Evolutionary conservation across 2,888 invertebrate species (phyloP), one percentile per base, ranked within the genome.

Genomic region (Ethmia dodecea): DNA sequence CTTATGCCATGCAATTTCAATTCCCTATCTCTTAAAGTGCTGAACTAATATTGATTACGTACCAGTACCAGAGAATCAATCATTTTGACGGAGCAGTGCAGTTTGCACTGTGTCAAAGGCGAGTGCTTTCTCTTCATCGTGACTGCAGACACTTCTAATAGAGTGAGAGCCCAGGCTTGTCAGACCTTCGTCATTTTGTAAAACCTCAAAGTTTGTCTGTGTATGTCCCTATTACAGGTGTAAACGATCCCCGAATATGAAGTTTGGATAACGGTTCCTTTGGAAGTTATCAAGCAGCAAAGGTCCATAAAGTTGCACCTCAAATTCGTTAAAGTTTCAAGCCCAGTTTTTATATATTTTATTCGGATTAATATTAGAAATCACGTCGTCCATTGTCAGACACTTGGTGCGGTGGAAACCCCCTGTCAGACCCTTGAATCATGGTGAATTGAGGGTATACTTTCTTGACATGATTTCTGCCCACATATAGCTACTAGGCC

Each of bases 41-140:
- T n/a, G n/a, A n/a, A 22, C 22, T n/a, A 22, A 22, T n/a, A 22
- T n/a, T 22, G 22, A 18, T 22, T n/a, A n/a, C 3, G 9, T 22
- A 22, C n/a, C n/a, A n/a, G n/a, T n/a, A n/a, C n/a, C n/a, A n/a
- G 12, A 26, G 13, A 13, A 28, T 28, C 28, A 28, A 28, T 28
- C 28, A 28, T 8, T 28, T 14, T 13, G 14, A 28, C 28, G 8
- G 14, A 28, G 28, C 3, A 14, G 14, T 10, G 28, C 14, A 28
- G 13, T 3, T 4, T 14, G 28, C 14, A 9, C 13, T 10, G 16
- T 3, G 5, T 15, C 15, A 18, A 18, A 15, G 29, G 29, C 16
- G 18, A 29, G 18, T 10, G 29, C 29, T 29, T 3, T 10, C 16
- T 29, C 29, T 29, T 29, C 29, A 15, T 11, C 18, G 14, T 5